Conservation (phyloP, 2,113 vertebrate genomes). For the Hippoglossus stenolepis region DNA sequence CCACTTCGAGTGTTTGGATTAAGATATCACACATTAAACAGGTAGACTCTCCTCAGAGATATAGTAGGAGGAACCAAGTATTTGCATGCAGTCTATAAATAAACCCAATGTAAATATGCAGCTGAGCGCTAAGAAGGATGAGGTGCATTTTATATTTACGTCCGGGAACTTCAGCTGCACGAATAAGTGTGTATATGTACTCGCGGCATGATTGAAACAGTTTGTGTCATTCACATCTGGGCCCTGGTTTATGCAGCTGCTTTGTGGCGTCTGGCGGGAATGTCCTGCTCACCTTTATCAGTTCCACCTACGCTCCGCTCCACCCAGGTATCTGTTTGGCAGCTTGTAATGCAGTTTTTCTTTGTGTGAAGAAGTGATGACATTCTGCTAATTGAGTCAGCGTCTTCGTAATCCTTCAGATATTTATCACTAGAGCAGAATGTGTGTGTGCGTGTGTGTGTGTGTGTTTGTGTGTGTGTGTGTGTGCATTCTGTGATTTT, state of each 20-base stretch:
- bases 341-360: conserved; percentile 25
- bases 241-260: conserved; percentile 8
- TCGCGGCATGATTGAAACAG: conserved; percentile 25
- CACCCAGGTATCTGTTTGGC: conserved; percentile 46
- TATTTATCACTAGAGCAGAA: not conserved
- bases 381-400: conserved; percentile 66
- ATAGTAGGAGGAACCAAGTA: conserved; percentile 1
- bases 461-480: not conserved
- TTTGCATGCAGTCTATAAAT: conserved; percentile 13
- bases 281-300: conserved; percentile 25
- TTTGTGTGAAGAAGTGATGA: conserved; percentile 46
- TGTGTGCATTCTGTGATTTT: not conserved
- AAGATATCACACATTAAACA: conserved; percentile 30
- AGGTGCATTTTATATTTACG: not conserved
- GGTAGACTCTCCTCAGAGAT: conserved; percentile 15
- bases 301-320: conserved; percentile 33
- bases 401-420: conserved; percentile 26
- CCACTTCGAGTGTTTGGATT: conserved; percentile 28
- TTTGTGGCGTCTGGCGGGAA: conserved; percentile 12
- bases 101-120: not conserved
- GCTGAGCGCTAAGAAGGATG: not conserved
- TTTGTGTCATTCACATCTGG: conserved; percentile 20
- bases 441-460: not conserved
- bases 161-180: too few species aligned
- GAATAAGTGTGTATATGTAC: too few species aligned